Percentiles rank a stretch among this genome's conserved stretches.
phyloP scores from a whole-genome alignment of 2,797 vertebrate genomes.

The Tragopan temminckii region DNA sequence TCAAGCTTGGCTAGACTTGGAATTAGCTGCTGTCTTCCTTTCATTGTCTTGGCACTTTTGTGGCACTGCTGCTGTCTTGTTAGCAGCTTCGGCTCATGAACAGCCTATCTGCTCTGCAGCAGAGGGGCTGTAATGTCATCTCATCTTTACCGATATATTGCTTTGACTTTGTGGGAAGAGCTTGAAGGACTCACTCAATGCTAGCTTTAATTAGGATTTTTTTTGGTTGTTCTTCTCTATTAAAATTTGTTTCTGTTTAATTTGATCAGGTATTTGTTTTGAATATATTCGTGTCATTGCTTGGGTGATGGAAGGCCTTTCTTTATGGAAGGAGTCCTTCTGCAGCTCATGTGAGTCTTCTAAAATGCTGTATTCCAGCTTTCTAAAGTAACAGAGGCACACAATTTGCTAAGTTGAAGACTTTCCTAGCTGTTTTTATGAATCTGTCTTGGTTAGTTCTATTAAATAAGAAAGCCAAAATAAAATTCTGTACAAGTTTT shows the following conservation, averaged over 20 bases:
- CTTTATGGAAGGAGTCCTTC: background rate
- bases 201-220: background rate
- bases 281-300: fast-evolving
- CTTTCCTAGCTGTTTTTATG: background rate
- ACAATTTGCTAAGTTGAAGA: background rate
- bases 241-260: background rate
- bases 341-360: background rate
- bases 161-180: constrained; percentile 1
- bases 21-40: background rate
- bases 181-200: background rate
- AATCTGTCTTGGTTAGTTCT: background rate
- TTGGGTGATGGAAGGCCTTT: background rate
- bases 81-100: background rate
- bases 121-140: background rate
- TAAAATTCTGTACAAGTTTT: background rate
- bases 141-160: background rate
- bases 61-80: background rate
- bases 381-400: background rate
- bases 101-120: background rate
- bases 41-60: background rate
- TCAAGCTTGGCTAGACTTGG: constrained; percentile 27
- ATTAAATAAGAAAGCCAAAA: background rate
- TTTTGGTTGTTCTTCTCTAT: background rate
- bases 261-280: background rate
- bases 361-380: background rate